Percentiles rank a stretch among this genome's conserved stretches.
Conservation (phyloP, 2,888 invertebrate species). For the Hemistola chrysoprasaria region DNA sequence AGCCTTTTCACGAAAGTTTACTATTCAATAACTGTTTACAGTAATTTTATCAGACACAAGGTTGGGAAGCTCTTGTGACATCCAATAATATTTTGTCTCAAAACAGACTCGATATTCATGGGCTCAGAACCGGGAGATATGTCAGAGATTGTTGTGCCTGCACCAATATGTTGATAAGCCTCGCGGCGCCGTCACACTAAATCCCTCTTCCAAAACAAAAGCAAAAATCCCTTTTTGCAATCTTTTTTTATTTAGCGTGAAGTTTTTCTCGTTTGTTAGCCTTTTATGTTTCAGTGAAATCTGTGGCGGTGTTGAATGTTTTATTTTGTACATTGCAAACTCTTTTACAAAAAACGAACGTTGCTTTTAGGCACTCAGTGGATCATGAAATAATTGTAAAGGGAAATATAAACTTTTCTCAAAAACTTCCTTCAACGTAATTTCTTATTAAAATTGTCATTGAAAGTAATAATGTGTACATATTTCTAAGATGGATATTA, state of each 20-base stretch:
- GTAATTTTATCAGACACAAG: slow-evolving; percentile 6
- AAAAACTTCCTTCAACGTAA: too few relatives aligned
- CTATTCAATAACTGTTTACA: too few relatives aligned
- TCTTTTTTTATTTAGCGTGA: slow-evolving; percentile 17
- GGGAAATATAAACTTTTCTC: too few relatives aligned
- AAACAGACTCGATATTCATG: slow-evolving; percentile 6
- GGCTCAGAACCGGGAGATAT: slow-evolving; percentile 1
- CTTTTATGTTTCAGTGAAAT: slow-evolving; percentile 35
- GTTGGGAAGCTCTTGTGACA: slow-evolving; percentile 12
- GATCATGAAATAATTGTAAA: too few relatives aligned
- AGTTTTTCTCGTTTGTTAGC: slow-evolving; percentile 26
- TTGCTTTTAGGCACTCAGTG: not conserved
- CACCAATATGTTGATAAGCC: slow-evolving; percentile 59
- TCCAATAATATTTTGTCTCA: too few relatives aligned
- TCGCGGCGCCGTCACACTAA: slow-evolving; percentile 55
- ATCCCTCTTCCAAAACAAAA: slow-evolving; percentile 49
- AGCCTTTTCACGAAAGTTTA: too few relatives aligned
- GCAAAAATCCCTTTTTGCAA: slow-evolving; percentile 39
- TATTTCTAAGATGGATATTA: too few relatives aligned
- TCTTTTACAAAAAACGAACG: slow-evolving; percentile 1
- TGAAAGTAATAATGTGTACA: too few relatives aligned
- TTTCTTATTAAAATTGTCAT: not conserved
- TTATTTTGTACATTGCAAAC: slow-evolving; percentile 1
- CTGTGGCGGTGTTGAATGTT: slow-evolving; percentile 9
- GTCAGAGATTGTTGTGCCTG: slow-evolving; percentile 35